A percentile compares a stretch with the other conserved stretches of the same genome.
Conservation (phyloP, 2,113 vertebrate genomes). For the Spea multiplicata region DNA sequence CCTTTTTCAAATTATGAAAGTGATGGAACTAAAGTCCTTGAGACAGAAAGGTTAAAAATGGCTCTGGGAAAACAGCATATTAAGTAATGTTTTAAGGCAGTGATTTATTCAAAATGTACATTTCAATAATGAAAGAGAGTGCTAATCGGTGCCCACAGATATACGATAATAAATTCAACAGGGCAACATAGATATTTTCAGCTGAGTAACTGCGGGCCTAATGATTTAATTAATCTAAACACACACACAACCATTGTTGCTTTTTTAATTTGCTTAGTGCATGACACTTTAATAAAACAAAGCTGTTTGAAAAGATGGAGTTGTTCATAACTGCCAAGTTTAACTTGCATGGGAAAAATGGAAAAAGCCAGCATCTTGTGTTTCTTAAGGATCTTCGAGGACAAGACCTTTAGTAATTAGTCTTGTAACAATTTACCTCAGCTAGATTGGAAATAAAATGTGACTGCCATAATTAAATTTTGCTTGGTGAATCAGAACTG, state of each 20-base stretch:
- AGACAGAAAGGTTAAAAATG: slow-evolving; percentile 64
- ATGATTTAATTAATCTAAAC: slow-evolving; percentile 71
- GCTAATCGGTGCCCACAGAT: slow-evolving; percentile 71
- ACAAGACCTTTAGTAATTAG: slow-evolving; percentile 48
- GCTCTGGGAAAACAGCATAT: slow-evolving; percentile 56
- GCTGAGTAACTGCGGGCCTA: slow-evolving; percentile 59
- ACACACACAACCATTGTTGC: slow-evolving; percentile 57
- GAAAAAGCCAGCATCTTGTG: slow-evolving; percentile 49
- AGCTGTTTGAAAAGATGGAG: slow-evolving; percentile 41
- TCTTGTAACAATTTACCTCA: slow-evolving; percentile 42
- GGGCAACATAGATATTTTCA: slow-evolving; percentile 63
- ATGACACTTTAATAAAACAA: slow-evolving; percentile 59
- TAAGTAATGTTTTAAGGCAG: slow-evolving; percentile 60
- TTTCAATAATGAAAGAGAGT: slow-evolving; percentile 67
- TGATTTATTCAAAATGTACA: slow-evolving; percentile 67
- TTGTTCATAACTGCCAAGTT: slow-evolving; percentile 51
- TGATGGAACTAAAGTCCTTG: slow-evolving; percentile 31
- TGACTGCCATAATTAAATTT: neutral
- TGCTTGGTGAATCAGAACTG: too few species aligned
- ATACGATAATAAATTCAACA: slow-evolving; percentile 71
- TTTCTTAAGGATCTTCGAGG: slow-evolving; percentile 34
- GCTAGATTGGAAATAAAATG: slow-evolving; percentile 12
- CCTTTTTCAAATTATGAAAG: slow-evolving; percentile 8
- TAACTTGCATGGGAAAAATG: slow-evolving; percentile 43
- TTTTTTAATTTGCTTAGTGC: slow-evolving; percentile 61